Base-by-base conservation (phyloP, 2,797 vertebrate species). In the Lophotriccus pileatus region DNA sequence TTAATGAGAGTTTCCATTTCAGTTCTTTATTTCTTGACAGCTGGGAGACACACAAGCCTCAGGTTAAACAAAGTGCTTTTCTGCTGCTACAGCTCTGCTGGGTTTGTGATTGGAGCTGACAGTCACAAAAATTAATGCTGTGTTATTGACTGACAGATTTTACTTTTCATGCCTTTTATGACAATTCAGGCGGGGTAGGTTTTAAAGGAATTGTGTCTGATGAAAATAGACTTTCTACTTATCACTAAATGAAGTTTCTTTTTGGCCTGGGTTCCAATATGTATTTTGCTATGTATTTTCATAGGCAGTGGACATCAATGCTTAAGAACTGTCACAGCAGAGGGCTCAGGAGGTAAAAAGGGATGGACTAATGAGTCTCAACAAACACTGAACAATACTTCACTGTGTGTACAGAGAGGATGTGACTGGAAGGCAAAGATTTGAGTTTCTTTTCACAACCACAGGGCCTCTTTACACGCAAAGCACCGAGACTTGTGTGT, bases 231-330 rank as follows among this genome's bases (percentile, higher is more conserved):
- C 24, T 37, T 89, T 39, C 44, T 79, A 46, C 30, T 37, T 59
- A 28, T 43, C 17, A 5, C 13, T n/a, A 52, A 4, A 2, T 15
- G n/a, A 50, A 30, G 15, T 62, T 82, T 30, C 36, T 44, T 72
- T 36, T 53, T 37, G 39, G n/a, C 32, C 28, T 49, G 64, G 41
- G 49, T 25, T 90, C 39, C 43, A 39, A 47, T 25, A 85, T 32
- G 3, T 13, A 36, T 39, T 39, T 87, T 41, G 37, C 16, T 24
- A 4, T 0, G 0, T 34, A 13, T 60, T 49, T 79, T 63, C 50
- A 36, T 53, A 46, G n/a, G n/a, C 52, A 56, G 34, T 3, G 2
- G 37, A 34, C 23, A 58, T 58, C 39, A 39, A 0, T 16, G 43
- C 16, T 58, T 14, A 53, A 55, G 50, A 79, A 55, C 13, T 28